A percentile compares a stretch with the other conserved stretches of the same genome.
phyloP scores from a whole-genome alignment of 2,113 vertebrate species.

The Clarias macrocephalus region DNA sequence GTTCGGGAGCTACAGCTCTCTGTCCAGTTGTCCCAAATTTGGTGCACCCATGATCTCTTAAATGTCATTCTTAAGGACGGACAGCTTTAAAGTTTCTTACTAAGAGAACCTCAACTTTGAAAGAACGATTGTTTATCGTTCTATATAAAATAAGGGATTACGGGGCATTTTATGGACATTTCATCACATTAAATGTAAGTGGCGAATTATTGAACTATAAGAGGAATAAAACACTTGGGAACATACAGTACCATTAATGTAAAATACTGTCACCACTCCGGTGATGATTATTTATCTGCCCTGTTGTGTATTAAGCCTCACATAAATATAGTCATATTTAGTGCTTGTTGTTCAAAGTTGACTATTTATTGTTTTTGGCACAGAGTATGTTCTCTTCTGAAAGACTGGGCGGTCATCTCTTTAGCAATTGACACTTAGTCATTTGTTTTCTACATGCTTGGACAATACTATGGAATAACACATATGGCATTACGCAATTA shows the following conservation, averaged over 20 bases:
- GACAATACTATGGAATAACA: too few species aligned
- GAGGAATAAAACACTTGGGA: not conserved
- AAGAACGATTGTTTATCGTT: not conserved
- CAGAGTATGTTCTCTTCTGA: not conserved
- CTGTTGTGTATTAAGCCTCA: not conserved
- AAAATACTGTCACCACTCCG: not conserved
- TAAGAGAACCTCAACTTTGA: not conserved
- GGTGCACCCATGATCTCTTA: not conserved
- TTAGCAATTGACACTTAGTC: not conserved
- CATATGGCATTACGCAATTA: too few species aligned
- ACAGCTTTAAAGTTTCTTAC: not conserved
- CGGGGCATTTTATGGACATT: not conserved
- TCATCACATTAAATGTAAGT: not conserved
- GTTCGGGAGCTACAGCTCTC: not conserved
- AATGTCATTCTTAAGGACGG: not conserved
- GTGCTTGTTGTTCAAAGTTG: not conserved
- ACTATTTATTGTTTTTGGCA: not conserved
- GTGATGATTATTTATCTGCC: not conserved
- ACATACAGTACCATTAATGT: not conserved
- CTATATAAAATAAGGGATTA: not conserved
- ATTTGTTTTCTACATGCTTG: too few species aligned
- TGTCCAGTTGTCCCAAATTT: not conserved
- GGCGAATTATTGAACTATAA: not conserved
- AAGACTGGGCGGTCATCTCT: not conserved
- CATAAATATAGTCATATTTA: not conserved